Evolutionary conservation across 1,140 invertebrate genomes (phyloP), one percentile per base, ranked within the genome.

Genomic region (Heliconius nattereri): DNA sequence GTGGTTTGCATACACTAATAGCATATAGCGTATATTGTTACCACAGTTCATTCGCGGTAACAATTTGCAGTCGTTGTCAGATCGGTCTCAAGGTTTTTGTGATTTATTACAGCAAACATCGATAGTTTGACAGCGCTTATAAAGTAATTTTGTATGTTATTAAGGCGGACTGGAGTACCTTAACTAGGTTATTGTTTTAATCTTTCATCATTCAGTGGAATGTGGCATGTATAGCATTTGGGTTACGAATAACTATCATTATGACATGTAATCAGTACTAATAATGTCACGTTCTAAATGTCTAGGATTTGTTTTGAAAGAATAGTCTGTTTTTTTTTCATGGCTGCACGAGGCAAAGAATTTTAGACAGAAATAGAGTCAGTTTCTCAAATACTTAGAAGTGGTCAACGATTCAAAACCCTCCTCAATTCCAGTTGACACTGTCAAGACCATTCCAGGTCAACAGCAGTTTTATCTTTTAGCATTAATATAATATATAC

Each of bases 41-140:
- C 73, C 52, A 54, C 73, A 75, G 57, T 60, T 23, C 52, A 60
- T 23, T 35, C 57, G 29, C 70, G 37, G 73, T 75, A 75, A 75
- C 70, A 71, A 20, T 60, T 29, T 71, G 19, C 60, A 23, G n/a
- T 78, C n/a, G 23, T 60, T 75, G 78, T 79, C 78, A 70, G 73
- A 75, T 75, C 54, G 57, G 57, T 79, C 78, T 79, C 78, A 79
- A 81, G 79, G 79, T 76, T 71, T 57, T 23, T 54, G 40, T 81
- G 75, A 81, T 81, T 81, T 81, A 81, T 81, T 75, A 75, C 49
- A 49, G 54, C 35, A 57, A 5, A 37, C 54, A 71, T 32, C 13
- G 66, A 77, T 75, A 75, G 9, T 35, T 77, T 35, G 76, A 77
- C 37, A 77, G 76, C 71, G n/a, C 54, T 57, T 77, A 40, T 77